phyloP scores from a whole-genome alignment of 2,113 vertebrate genomes.

The Ondatra zibethicus region DNA sequence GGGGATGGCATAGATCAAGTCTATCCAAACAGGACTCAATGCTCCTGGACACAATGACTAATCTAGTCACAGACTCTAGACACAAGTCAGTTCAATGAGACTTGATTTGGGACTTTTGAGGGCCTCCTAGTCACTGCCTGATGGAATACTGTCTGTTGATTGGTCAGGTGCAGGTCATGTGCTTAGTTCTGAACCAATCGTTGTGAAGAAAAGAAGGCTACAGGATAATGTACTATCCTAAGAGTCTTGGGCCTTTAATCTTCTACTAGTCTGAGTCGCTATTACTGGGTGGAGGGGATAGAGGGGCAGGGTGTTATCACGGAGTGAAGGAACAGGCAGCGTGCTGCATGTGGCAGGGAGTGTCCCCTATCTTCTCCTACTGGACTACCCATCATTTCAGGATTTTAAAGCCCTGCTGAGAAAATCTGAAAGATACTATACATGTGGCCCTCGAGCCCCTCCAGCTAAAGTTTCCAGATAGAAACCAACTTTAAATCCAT shows the following conservation, averaged over 20 bases:
- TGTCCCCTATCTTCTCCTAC: not conserved
- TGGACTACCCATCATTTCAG: not conserved
- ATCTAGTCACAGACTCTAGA: not conserved
- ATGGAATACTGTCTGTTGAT: not conserved
- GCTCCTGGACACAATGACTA: not conserved
- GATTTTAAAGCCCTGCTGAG: not conserved
- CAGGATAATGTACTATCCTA: not conserved
- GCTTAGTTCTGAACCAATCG: not conserved
- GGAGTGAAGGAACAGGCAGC: not conserved
- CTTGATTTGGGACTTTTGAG: not conserved
- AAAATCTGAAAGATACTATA: not conserved
- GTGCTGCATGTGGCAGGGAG: too few species aligned
- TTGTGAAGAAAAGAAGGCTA: not conserved
- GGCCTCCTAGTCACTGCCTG: not conserved
- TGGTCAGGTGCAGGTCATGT: not conserved
- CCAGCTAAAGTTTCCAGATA: not conserved
- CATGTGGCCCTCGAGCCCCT: not conserved
- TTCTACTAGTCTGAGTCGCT: not conserved
- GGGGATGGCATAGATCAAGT: not conserved
- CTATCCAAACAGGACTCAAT: not conserved
- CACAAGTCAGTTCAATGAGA: not conserved
- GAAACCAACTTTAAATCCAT: not conserved
- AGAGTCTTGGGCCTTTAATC: not conserved
- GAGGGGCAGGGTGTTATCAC: not conserved
- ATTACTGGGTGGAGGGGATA: too few species aligned